Conservation (phyloP, 2,797 vertebrate species). For the Sebastes nivosus region DNA sequence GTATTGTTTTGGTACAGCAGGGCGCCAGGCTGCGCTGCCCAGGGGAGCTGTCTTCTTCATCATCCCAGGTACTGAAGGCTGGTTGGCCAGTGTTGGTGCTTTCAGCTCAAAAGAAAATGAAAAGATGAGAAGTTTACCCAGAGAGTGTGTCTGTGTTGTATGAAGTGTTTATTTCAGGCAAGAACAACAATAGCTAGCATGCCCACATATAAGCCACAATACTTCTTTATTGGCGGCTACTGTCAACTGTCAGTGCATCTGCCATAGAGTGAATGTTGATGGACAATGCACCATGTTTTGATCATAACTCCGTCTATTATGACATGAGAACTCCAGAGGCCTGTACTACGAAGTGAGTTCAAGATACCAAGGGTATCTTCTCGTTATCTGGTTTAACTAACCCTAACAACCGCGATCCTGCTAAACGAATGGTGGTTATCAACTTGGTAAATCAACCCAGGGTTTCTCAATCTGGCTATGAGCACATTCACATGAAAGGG, state of each 20-base stretch:
- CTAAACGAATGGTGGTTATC: too few relatives aligned
- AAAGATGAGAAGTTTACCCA: conserved; percentile 17
- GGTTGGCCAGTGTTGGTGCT: conserved; percentile 19
- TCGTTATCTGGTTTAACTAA: too few relatives aligned
- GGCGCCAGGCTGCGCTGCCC: conserved; percentile 31
- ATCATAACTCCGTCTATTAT: neutral
- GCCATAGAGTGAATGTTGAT: neutral
- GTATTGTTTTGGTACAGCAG: conserved; percentile 46
- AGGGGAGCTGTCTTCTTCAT: conserved; percentile 53
- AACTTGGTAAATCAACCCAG: too few relatives aligned
- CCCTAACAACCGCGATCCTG: too few relatives aligned
- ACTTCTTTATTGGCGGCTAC: neutral
- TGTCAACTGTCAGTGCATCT: neutral
- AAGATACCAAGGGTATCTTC: too few relatives aligned
- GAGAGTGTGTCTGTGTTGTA: neutral
- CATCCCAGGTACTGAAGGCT: conserved; percentile 33
- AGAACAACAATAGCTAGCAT: neutral
- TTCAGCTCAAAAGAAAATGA: conserved; percentile 28
- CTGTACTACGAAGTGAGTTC: too few relatives aligned
- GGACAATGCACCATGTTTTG: neutral
- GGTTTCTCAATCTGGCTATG: too few relatives aligned
- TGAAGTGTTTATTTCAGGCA: conserved; percentile 26
- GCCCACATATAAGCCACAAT: neutral
- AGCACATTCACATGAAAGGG: too few relatives aligned
- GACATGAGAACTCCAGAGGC: neutral